Percentiles rank a stretch among this genome's conserved stretches.
Evolutionary conservation across 2,797 vertebrate genomes (phyloP).

Genomic region (Hippocampus kuda): DNA sequence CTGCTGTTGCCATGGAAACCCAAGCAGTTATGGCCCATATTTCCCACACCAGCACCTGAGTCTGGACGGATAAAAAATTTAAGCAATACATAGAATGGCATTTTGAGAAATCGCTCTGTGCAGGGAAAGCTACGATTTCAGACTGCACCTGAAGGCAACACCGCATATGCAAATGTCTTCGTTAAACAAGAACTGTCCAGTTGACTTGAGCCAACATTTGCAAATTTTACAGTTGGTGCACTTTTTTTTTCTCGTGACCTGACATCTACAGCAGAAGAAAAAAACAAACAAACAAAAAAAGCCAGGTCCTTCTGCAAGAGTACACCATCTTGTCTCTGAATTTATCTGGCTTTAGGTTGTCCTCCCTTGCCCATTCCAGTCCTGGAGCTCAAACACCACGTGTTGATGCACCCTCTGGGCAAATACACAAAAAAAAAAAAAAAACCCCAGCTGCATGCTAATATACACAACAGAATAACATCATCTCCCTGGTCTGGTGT

Average conservation of each 20-base stretch:
- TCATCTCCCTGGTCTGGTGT: not conserved
- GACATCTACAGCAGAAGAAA: not conserved
- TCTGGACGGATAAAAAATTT: not conserved
- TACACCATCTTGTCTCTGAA: not conserved
- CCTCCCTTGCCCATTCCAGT: not conserved
- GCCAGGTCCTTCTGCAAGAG: not conserved
- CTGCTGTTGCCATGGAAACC: conserved; percentile 2
- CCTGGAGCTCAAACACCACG: not conserved
- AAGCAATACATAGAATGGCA: not conserved
- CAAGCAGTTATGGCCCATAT: conserved; percentile 1
- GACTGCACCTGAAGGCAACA: not conserved
- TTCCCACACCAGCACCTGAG: not conserved
- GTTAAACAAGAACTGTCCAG: too few relatives aligned
- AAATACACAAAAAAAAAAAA: not conserved
- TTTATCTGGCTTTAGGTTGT: not conserved
- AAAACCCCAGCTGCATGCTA: not conserved
- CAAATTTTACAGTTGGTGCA: too few relatives aligned
- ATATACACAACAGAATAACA: not conserved
- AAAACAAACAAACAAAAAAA: not conserved
- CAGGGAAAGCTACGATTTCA: not conserved
- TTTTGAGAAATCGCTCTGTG: not conserved
- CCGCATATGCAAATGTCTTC: not conserved
- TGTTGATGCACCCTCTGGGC: not conserved
- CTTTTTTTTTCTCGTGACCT: not conserved
- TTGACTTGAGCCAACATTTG: too few relatives aligned